Base-by-base conservation (phyloP, 2,888 invertebrate genomes). In the Embidobia sp. region DNA sequence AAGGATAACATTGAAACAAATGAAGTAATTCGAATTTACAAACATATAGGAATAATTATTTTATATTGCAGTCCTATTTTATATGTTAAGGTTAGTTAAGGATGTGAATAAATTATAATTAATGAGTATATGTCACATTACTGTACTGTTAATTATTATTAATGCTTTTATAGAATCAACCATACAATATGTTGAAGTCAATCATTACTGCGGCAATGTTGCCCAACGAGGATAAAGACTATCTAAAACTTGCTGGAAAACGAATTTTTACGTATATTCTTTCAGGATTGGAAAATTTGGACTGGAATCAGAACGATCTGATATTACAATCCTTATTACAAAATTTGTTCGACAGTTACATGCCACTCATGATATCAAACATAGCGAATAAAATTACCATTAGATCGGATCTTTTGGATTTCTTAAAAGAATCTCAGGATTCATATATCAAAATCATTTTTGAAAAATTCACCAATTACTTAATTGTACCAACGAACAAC, bases 221-320 rank as follows among this genome's bases (percentile, higher is more conserved):
- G 6, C 85, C 87, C 1, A 37, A 78, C 0, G 88, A 89, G n/a
- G 82, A 86, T 18, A 75, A 82, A 22, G 29, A 18, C 0, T 83
- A 83, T 42, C 76, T 87, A 10, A 83, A 80, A 26, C 63, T 80
- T 11, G 70, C 87, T 6, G 85, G 85, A 2, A 86, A 86, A 57
- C 82, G 75, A 48, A 87, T 89, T 78, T 89, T 89, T 61, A 86
- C 86, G 5, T 86, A 85, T 85, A 79, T 89, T 13, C 70, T 89
- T 8, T 79, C 87, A 19, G 88, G 89, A 33, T 70, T 89, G n/a
- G 87, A 88, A 55, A 77, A 78, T 42, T 72, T 88, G 7, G 84
- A 84, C 29, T 57, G 84, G 8, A n/a, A n/a, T n/a, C 84, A 83
- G 51, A 81, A 81, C 22, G 89, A 89, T 35, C 78, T 87, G 18